Conservation (phyloP, 1,140 invertebrate genomes). For the Drosophila dunni region DNA sequence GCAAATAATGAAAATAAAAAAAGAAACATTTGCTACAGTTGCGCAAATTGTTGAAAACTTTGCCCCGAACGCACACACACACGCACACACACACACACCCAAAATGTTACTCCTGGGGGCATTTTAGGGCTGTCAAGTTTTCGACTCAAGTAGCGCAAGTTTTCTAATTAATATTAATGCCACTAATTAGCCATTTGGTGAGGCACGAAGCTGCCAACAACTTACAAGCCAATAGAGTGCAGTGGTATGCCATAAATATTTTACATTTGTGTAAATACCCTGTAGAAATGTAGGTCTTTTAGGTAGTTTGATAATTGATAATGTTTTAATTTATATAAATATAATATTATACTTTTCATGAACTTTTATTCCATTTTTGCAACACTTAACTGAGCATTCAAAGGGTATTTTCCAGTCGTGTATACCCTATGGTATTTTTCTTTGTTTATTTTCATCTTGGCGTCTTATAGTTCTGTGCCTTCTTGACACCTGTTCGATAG, state of each 20-base stretch:
- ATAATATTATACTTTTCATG: no score
- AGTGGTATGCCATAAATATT: slow-evolving; percentile 1
- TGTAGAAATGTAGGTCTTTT: neutral
- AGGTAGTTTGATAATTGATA: no score
- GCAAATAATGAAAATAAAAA: neutral
- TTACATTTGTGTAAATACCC: slow-evolving; percentile 8
- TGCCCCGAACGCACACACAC: neutral
- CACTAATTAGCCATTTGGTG: slow-evolving; percentile 64
- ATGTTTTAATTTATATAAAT: no score
- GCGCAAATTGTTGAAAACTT: slow-evolving; percentile 22
- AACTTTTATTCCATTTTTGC: no score
- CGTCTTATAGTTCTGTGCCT: neutral
- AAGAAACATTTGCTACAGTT: slow-evolving; percentile 17
- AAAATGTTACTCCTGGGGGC: slow-evolving; percentile 47
- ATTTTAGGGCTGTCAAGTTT: slow-evolving; percentile 45
- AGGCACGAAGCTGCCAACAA: slow-evolving; percentile 6
- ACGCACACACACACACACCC: slow-evolving; percentile 3
- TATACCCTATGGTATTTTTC: neutral
- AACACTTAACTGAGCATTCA: neutral
- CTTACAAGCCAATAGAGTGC: neutral
- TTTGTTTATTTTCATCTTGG: neutral
- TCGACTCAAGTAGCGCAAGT: slow-evolving; percentile 51
- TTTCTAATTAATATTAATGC: slow-evolving; percentile 79
- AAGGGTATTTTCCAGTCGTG: neutral
- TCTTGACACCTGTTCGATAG: neutral